These are phyloP conservation scores for Premnoplex brunnescens DNA, from an alignment of 2,797 vertebrate species.

Conservation along the genomic window DNA sequence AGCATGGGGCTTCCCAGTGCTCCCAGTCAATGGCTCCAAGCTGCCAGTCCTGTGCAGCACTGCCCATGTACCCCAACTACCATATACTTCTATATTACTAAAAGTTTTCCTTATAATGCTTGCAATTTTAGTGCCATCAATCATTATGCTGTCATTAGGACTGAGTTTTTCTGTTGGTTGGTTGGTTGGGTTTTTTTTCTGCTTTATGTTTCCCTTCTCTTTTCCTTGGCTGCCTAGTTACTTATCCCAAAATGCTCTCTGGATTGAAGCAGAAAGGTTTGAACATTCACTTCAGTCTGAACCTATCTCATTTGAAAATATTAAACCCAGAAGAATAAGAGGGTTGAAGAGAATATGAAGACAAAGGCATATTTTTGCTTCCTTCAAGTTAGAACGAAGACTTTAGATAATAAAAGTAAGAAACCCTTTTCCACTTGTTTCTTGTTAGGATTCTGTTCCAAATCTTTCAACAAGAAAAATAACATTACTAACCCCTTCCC, in stretches of 20 bases:
- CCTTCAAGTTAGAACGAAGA: neutral
- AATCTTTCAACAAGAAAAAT: neutral
- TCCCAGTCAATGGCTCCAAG: neutral
- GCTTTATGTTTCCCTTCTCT: neutral
- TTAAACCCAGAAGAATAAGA: neutral
- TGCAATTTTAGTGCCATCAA: neutral
- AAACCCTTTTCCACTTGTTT: neutral
- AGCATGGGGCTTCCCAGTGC: neutral
- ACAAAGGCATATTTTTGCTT: neutral
- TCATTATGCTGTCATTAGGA: neutral
- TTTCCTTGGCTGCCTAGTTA: neutral
- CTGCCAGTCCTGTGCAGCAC: rapidly evolving
- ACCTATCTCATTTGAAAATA: neutral
- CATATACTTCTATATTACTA: neutral
- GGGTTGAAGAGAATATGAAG: neutral
- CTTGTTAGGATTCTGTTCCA: neutral
- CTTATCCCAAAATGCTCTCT: neutral
- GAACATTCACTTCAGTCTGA: neutral
- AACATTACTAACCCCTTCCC: neutral
- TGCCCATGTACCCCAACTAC: neutral
- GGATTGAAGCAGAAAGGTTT: neutral
- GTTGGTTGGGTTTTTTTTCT: neutral
- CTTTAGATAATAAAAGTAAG: neutral
- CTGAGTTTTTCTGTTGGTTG: neutral
- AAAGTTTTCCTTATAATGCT: neutral